Base-by-base conservation (phyloP, 2,888 invertebrate genomes). In the Drosophila formosana region DNA sequence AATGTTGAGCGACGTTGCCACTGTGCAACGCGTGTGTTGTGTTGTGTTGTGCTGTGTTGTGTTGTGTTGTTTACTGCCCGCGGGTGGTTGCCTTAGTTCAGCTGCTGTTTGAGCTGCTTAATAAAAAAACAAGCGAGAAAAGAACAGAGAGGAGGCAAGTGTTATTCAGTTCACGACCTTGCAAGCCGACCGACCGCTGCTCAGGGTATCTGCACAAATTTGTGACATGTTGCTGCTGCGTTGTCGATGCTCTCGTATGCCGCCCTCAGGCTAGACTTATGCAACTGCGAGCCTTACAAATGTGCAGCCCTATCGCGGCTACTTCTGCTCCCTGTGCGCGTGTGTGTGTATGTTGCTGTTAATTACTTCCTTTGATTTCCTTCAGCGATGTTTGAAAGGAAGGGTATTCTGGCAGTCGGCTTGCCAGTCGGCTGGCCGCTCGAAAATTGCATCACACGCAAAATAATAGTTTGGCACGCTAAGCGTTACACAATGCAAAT, bases 401-500 rank as follows among this genome's bases (percentile, higher is more conserved):
- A 75, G 78, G 30, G 63, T 37, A 60, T 57, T 32, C 34, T 9
- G 51, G 26, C 51, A 28, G 51, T 45, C 56, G 45, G 39, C 43
- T 64, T 49, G 43, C 45, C 65, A 58, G 39, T 53, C 47, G 41
- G 61, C 51, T 51, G 41, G 61, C 51, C 62, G 65, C 58, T 70
- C 50, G 64, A 77, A 86, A 88, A 81, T 78, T 88, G 89, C 89
- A 81, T 80, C 72, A 81, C 86, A 78, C 70, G 89, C 89, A 88
- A 83, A 86, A 88, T 83, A 78, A 70, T 64, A 66, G 50, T 71
- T 61, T 65, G 30, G 7, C 3, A 37, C 30, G 3, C 8, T 43
- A 23, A 1, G 23, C 18, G 18, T 39, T 7, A n/a, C 45, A 32
- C 34, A 37, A 7, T 26, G 23, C 37, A 37, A 7, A 45, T 43